Percentiles rank a stretch among this genome's conserved stretches.
Evolutionary conservation across 2,888 invertebrate species (phyloP).

Genomic region (Athetis lepigone): DNA sequence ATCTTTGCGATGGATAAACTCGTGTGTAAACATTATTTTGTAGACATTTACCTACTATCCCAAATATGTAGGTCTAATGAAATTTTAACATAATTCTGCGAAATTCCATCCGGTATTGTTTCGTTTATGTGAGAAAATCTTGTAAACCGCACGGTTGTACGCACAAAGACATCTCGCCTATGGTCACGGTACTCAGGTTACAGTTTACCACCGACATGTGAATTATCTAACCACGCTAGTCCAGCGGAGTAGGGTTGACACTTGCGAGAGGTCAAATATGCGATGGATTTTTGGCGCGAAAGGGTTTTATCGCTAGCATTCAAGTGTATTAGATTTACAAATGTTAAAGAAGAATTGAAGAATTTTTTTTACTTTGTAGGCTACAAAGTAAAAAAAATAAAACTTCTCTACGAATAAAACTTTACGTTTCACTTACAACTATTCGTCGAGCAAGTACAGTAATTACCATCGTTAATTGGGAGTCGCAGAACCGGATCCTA

Average conservation of each 20-base stretch:
- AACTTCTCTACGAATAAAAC: conserved; percentile 9
- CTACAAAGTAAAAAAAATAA: background rate
- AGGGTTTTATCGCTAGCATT: background rate
- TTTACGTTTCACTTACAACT: conserved; percentile 17
- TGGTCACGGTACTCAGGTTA: conserved; percentile 67
- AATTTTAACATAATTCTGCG: conserved; percentile 22
- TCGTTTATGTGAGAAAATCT: conserved; percentile 46
- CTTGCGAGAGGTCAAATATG: background rate
- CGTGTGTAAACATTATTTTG: background rate
- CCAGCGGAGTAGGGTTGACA: conserved; percentile 57
- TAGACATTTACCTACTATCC: background rate
- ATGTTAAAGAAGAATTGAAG: background rate
- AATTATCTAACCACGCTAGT: conserved; percentile 66
- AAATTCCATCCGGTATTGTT: conserved; percentile 34
- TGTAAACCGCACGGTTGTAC: conserved; percentile 36
- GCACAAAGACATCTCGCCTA: conserved; percentile 42
- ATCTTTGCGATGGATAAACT: background rate
- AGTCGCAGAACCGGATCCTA: conserved; percentile 44
- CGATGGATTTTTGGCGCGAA: background rate
- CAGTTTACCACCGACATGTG: conserved; percentile 70
- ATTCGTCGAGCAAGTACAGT: conserved; percentile 9
- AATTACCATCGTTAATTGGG: conserved; percentile 53
- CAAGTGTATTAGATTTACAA: background rate
- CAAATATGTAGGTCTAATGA: background rate
- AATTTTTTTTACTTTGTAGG: too few relatives aligned